These are phyloP conservation scores for Balaeniceps rex DNA, from an alignment of 2,113 vertebrate species.

Conservation along the genomic window DNA sequence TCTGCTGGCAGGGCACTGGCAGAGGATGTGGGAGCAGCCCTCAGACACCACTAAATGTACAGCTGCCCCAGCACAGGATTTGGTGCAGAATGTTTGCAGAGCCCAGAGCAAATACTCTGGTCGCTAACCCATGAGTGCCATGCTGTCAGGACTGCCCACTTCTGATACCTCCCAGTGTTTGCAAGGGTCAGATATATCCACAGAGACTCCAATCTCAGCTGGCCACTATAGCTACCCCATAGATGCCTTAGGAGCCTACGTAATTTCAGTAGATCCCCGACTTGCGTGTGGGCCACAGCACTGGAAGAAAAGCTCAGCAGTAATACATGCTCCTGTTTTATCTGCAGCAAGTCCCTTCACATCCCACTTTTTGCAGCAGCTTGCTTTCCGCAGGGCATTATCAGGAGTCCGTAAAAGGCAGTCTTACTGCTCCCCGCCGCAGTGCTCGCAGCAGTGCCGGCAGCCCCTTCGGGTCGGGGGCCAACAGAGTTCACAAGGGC, in stretches of 20 bases:
- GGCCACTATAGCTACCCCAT: not conserved
- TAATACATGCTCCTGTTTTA: not conserved
- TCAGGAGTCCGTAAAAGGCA: not conserved
- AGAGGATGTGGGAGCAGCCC: not conserved
- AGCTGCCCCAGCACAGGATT: not conserved
- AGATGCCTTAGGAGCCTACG: not conserved
- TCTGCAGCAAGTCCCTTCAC: not conserved
- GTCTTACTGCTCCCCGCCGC: accelerated
- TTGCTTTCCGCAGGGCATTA: not conserved
- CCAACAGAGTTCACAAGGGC: not conserved
- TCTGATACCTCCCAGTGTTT: not conserved
- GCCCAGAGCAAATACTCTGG: not conserved
- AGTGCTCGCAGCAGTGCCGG: accelerated
- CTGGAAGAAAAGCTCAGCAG: not conserved
- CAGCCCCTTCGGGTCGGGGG: not conserved
- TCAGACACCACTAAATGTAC: not conserved
- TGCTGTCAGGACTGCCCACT: not conserved
- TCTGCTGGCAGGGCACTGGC: not conserved
- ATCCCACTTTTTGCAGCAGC: not conserved
- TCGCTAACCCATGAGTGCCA: not conserved
- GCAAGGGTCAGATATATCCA: not conserved
- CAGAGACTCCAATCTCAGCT: not conserved
- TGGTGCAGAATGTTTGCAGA: not conserved
- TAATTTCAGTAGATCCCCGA: not conserved
- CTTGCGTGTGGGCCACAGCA: not conserved